phyloP scores from a whole-genome alignment of 2,797 vertebrate genomes.

The Chelon auratus region DNA sequence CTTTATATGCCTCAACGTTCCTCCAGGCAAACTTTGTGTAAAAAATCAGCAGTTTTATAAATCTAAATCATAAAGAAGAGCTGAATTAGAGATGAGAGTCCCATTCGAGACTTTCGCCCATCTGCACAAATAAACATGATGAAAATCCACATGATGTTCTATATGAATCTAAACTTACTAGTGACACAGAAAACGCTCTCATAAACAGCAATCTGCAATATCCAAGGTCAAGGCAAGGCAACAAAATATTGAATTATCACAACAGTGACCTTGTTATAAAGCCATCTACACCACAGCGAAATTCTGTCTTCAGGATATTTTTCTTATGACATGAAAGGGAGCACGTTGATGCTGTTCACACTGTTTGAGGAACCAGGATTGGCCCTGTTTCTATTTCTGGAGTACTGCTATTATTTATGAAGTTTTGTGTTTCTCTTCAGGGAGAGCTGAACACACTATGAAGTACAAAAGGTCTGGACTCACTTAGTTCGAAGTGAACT shows the following conservation, averaged over 20 bases:
- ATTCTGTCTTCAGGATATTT: slow-evolving; percentile 32
- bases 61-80: slow-evolving; percentile 10
- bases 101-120: neutral
- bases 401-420: slow-evolving; percentile 66
- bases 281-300: slow-evolving; percentile 23
- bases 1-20: neutral
- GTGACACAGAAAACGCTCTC: slow-evolving; percentile 10
- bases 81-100: neutral
- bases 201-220: neutral
- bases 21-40: slow-evolving; percentile 5
- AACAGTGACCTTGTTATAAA: slow-evolving; percentile 14
- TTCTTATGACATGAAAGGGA: slow-evolving; percentile 38
- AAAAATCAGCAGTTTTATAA: slow-evolving; percentile 1
- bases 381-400: slow-evolving; percentile 68
- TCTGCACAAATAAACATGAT: slow-evolving; percentile 15
- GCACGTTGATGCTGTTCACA: slow-evolving; percentile 49
- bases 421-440: slow-evolving; percentile 57
- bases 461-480: slow-evolving; percentile 46
- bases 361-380: slow-evolving; percentile 48
- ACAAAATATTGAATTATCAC: no score
- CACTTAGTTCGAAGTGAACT: slow-evolving; percentile 43
- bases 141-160: neutral
- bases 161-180: slow-evolving; percentile 4
- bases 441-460: slow-evolving; percentile 43
- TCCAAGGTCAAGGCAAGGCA: no score